Conservation (phyloP, 2,113 vertebrate species). For the Mirounga angustirostris region DNA sequence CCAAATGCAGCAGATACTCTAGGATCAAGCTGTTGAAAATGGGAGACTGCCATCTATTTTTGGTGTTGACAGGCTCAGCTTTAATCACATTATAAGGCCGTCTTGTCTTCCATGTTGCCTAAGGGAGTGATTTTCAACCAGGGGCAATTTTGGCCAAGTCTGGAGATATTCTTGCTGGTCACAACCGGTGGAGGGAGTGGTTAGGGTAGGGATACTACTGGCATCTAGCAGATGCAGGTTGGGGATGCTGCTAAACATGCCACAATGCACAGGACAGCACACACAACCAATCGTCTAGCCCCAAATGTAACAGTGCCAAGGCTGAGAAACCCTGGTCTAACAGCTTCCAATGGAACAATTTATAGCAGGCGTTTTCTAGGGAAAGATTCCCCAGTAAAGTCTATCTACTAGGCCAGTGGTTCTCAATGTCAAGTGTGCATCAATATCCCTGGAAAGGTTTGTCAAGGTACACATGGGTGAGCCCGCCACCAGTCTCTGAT, state of each 20-base stretch:
- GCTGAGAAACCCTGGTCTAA: neutral
- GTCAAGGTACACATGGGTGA: neutral
- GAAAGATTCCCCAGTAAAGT: neutral
- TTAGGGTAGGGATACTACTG: neutral
- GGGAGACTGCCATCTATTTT: neutral
- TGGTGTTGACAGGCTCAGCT: neutral
- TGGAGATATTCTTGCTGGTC: neutral
- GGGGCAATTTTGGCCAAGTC: neutral
- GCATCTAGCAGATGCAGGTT: too few species aligned
- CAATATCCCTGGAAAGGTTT: neutral
- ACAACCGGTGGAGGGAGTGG: neutral
- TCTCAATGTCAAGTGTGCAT: neutral
- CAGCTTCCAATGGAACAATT: neutral
- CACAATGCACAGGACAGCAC: neutral
- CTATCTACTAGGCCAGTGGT: neutral
- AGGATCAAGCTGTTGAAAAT: neutral
- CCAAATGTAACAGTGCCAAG: neutral
- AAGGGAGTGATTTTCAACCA: neutral
- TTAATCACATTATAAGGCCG: neutral
- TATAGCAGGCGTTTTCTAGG: neutral
- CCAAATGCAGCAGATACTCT: neutral
- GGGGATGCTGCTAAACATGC: neutral
- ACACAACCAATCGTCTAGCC: too few species aligned
- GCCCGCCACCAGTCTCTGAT: neutral
- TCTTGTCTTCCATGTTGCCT: neutral